Percentiles rank a stretch among this genome's conserved stretches.
Conservation (phyloP, 2,113 vertebrate genomes). For the Bombycilla garrulus region DNA sequence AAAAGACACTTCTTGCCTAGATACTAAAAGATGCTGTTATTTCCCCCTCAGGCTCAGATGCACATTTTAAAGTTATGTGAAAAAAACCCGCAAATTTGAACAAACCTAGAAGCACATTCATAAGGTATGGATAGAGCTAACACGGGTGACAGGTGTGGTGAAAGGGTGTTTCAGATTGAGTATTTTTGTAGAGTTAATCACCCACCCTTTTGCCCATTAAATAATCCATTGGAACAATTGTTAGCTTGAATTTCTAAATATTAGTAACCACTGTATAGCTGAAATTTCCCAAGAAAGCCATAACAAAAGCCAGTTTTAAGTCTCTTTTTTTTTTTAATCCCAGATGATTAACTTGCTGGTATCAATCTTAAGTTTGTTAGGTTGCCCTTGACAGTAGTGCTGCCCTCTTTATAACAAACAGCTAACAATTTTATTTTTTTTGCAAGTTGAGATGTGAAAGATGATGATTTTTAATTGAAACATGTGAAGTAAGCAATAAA, state of each 20-base stretch:
- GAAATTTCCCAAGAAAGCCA: not conserved
- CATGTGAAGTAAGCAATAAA: constrained; percentile 23
- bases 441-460: not conserved
- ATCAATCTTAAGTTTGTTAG: not conserved
- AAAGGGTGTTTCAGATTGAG: not conserved
- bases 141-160: not conserved
- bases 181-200: not conserved
- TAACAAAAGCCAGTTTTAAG: not conserved
- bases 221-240: not conserved
- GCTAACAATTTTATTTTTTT: not conserved
- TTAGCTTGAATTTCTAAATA: not conserved
- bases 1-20: not conserved
- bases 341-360: not conserved
- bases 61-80: not conserved
- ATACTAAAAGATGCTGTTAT: constrained; percentile 4
- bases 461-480: not conserved
- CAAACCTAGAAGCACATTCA: not conserved
- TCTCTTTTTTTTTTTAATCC: not conserved
- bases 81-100: not conserved
- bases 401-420: not conserved
- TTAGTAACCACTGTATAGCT: not conserved
- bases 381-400: not conserved
- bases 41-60: constrained; percentile 34
- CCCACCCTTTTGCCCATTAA: constrained; percentile 1
- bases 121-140: not conserved